phyloP scores from a whole-genome alignment of 2,113 vertebrate genomes.

The Pangasianodon gigas region DNA sequence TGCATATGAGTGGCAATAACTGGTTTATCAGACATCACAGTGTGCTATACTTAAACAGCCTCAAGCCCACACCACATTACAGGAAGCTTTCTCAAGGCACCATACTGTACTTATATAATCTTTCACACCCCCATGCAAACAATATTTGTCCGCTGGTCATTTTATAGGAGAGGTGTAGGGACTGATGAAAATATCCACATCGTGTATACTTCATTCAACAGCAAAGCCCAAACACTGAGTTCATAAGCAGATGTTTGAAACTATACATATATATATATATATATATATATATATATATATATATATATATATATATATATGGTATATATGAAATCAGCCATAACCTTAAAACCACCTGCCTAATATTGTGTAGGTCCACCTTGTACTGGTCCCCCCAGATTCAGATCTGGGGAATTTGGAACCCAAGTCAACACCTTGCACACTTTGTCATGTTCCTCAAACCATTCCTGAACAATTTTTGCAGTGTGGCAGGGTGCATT shows the following conservation, averaged over 20 bases:
- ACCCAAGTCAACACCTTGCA: too few relatives aligned
- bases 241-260: neutral
- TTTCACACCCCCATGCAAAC: slow-evolving; percentile 21
- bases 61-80: slow-evolving; percentile 33
- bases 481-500: too few relatives aligned
- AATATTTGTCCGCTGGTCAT: neutral
- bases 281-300: too few relatives aligned
- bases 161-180: slow-evolving; percentile 10
- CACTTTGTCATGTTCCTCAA: too few relatives aligned
- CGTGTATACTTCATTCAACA: neutral
- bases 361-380: too few relatives aligned
- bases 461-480: too few relatives aligned
- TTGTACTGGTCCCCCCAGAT: too few relatives aligned
- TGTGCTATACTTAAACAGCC: slow-evolving; percentile 37
- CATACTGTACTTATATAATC: slow-evolving; percentile 45
- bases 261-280: too few relatives aligned
- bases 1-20: slow-evolving; percentile 40
- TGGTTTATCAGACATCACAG: slow-evolving; percentile 37
- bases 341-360: too few relatives aligned
- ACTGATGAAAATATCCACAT: neutral
- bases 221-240: neutral
- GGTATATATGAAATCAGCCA: too few relatives aligned
- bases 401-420: too few relatives aligned
- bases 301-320: too few relatives aligned
- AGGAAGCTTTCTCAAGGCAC: slow-evolving; percentile 30